A percentile compares a stretch with the other conserved stretches of the same genome.
Conservation (phyloP, 2,113 vertebrate species). For the Ctenodactylus gundi region DNA sequence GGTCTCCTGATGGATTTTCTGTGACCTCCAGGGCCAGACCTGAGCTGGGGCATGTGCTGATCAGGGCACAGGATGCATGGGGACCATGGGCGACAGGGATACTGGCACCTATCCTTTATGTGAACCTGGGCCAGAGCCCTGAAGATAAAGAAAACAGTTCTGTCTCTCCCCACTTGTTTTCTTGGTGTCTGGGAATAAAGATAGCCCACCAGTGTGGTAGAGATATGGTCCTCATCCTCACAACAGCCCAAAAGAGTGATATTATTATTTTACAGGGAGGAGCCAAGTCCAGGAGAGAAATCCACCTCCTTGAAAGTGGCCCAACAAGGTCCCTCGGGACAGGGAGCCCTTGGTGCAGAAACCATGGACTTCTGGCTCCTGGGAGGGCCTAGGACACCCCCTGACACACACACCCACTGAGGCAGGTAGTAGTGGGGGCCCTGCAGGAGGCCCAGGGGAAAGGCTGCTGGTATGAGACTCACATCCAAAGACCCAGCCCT, state of each 20-base stretch:
- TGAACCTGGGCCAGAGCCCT: neutral
- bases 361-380: neutral
- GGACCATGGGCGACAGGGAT: neutral
- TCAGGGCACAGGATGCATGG: neutral
- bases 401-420: too few species aligned
- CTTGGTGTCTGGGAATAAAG: neutral
- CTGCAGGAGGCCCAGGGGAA: neutral
- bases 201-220: neutral
- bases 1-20: too few species aligned
- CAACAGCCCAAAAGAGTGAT: neutral
- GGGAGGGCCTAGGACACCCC: too few species aligned
- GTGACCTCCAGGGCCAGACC: neutral
- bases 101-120: neutral
- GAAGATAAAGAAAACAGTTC: neutral
- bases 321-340: neutral
- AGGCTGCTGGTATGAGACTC: too few species aligned
- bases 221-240: neutral
- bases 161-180: neutral
- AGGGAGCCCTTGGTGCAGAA: neutral
- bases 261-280: neutral
- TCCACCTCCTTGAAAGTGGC: neutral
- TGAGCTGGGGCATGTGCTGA: neutral
- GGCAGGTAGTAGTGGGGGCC: neutral
- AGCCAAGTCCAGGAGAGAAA: neutral
- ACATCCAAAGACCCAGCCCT: neutral